A percentile compares a stretch with the other conserved stretches of the same genome.
Conservation (phyloP, 1,140 invertebrate genomes). For the Drosophila ohnishii region DNA sequence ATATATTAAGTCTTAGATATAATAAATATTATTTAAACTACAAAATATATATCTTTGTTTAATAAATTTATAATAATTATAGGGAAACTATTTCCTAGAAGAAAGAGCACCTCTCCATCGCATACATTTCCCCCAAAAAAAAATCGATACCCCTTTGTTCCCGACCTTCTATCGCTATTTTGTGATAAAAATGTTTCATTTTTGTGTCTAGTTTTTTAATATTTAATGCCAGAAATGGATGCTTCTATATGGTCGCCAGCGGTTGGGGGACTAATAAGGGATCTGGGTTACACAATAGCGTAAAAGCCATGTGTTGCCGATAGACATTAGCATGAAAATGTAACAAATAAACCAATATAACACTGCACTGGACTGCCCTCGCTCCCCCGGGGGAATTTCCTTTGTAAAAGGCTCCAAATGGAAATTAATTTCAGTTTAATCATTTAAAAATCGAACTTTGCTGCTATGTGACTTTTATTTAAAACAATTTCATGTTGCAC, state of each 20-base stretch:
- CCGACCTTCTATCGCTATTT: conserved; percentile 51
- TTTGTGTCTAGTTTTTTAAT: conserved; percentile 79
- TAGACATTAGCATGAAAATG: conserved; percentile 78
- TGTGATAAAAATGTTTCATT: conserved; percentile 80
- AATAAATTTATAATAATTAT: neutral
- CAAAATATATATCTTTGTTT: neutral
- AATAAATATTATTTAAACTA: neutral
- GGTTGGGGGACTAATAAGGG: conserved; percentile 29
- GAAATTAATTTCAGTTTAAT: conserved; percentile 79
- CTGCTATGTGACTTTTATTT: conserved; percentile 68
- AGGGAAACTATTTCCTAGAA: no score
- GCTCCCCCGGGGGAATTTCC: neutral
- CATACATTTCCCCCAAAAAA: neutral
- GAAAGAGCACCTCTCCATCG: neutral
- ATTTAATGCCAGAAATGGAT: conserved; percentile 69
- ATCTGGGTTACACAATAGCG: conserved; percentile 44
- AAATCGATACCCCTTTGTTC: neutral
- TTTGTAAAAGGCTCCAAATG: conserved; percentile 38
- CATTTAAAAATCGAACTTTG: conserved; percentile 75
- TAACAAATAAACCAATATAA: conserved; percentile 63
- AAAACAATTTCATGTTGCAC: conserved; percentile 64
- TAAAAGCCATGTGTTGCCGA: conserved; percentile 66
- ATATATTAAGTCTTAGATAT: neutral
- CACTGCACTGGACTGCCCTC: neutral
- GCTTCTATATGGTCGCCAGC: conserved; percentile 7